These are phyloP conservation scores for Cataglyphis hispanica DNA, from an alignment of 1,140 invertebrate genomes.

Conservation along the genomic window DNA sequence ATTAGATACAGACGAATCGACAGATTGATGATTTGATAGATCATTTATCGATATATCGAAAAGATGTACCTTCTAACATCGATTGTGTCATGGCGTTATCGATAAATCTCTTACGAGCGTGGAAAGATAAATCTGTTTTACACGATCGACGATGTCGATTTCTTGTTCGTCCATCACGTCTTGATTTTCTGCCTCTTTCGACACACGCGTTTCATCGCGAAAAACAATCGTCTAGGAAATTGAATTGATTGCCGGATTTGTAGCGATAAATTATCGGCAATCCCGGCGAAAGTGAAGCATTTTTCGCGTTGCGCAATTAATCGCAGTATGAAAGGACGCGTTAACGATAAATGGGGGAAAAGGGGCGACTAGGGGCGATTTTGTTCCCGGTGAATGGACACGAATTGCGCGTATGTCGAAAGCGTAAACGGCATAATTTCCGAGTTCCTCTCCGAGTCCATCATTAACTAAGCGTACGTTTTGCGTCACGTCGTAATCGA, in stretches of 20 bases:
- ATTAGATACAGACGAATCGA: slow-evolving; percentile 29
- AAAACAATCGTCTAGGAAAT: slow-evolving; percentile 41
- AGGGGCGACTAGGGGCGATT: not conserved
- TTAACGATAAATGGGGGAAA: slow-evolving; percentile 28
- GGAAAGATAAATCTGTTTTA: slow-evolving; percentile 16
- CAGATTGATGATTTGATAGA: not conserved
- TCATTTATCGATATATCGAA: not conserved
- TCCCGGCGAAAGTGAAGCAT: slow-evolving; percentile 66
- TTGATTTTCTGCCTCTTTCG: slow-evolving; percentile 29
- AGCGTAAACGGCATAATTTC: slow-evolving; percentile 13
- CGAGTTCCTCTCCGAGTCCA: slow-evolving; percentile 44
- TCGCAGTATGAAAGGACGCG: not conserved
- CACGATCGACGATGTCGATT: slow-evolving; percentile 18
- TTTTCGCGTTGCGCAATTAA: slow-evolving; percentile 62
- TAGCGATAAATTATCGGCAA: not conserved
- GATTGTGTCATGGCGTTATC: not conserved
- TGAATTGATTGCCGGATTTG: slow-evolving; percentile 13
- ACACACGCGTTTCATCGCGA: slow-evolving; percentile 7
- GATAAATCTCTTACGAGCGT: slow-evolving; percentile 29
- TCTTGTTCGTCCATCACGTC: not conserved
- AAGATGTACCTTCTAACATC: not conserved
- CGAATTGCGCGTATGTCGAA: slow-evolving; percentile 46
- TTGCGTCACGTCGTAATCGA: slow-evolving; percentile 51
- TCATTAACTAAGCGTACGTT: slow-evolving; percentile 52
- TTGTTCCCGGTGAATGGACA: slow-evolving; percentile 27